Evolutionary conservation across 2,113 vertebrate species (phyloP).

Genomic region (Cariama cristata): DNA sequence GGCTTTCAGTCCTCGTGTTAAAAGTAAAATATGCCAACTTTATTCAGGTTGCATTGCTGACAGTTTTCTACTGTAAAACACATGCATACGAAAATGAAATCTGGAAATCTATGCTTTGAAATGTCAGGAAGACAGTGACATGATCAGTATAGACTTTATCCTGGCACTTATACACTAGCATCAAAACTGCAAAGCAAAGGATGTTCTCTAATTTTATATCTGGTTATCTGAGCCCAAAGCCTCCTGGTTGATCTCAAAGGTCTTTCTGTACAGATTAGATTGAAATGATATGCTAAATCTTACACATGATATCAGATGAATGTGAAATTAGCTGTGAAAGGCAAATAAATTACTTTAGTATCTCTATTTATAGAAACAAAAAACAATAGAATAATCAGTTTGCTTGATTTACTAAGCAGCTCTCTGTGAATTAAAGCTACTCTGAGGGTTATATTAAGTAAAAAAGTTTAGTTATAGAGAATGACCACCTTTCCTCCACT

Average conservation of each 20-base stretch:
- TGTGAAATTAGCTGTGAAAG: constrained; percentile 16
- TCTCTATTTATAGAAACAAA: not conserved
- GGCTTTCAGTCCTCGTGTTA: fast-evolving
- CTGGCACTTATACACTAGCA: not conserved
- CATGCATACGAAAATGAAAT: not conserved
- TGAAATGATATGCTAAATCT: not conserved
- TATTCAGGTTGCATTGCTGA: not conserved
- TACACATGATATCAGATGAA: not conserved
- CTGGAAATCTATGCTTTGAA: not conserved
- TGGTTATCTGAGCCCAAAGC: not conserved
- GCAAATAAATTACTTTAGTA: not conserved
- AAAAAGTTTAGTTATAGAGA: not conserved
- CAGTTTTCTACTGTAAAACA: not conserved
- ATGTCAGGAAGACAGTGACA: not conserved
- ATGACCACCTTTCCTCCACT: not conserved
- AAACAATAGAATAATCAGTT: not conserved
- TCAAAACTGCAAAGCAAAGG: not conserved
- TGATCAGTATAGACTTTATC: not conserved
- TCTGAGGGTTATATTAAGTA: not conserved
- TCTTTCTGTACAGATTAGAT: not conserved
- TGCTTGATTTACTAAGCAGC: not conserved
- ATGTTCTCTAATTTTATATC: not conserved
- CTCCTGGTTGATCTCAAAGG: not conserved
- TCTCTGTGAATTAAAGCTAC: not conserved
- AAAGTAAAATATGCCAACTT: not conserved